Evolutionary conservation across 2,888 invertebrate genomes (phyloP).

Genomic region (Mycalesis mineus): DNA sequence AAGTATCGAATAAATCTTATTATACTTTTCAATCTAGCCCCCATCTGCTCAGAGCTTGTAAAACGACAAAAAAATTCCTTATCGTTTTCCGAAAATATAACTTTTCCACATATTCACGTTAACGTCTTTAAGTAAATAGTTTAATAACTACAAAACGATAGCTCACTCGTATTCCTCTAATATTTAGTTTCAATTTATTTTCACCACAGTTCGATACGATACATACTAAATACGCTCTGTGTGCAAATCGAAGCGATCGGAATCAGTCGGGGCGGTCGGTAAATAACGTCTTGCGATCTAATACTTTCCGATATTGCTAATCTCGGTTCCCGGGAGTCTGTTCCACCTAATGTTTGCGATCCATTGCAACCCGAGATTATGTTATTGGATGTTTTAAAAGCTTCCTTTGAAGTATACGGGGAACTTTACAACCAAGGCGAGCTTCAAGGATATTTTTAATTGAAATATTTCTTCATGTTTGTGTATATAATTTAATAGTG

Average conservation of each 20-base stretch:
- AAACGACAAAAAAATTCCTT: no score
- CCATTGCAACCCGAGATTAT: constrained; percentile 24
- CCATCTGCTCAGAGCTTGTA: no score
- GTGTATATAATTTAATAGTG: no score
- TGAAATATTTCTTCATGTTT: no score
- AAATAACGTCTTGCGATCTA: constrained; percentile 70
- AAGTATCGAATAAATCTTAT: no score
- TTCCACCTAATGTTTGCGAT: constrained; percentile 24
- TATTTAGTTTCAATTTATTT: background rate
- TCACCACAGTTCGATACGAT: constrained; percentile 1
- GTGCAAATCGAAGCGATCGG: constrained; percentile 69
- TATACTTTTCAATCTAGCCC: no score
- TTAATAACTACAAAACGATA: no score
- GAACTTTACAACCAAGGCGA: background rate
- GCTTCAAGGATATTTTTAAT: background rate
- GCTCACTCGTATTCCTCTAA: background rate
- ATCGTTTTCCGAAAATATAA: no score
- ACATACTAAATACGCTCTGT: constrained; percentile 21
- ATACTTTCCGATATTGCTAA: constrained; percentile 72
- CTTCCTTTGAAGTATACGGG: background rate
- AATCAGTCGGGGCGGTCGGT: constrained; percentile 63
- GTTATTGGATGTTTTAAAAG: constrained; percentile 22
- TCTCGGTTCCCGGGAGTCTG: constrained; percentile 33
- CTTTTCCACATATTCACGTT: no score
- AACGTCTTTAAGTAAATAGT: no score